Base-by-base conservation (phyloP, 2,113 vertebrate genomes). In the Barbus barbus region DNA sequence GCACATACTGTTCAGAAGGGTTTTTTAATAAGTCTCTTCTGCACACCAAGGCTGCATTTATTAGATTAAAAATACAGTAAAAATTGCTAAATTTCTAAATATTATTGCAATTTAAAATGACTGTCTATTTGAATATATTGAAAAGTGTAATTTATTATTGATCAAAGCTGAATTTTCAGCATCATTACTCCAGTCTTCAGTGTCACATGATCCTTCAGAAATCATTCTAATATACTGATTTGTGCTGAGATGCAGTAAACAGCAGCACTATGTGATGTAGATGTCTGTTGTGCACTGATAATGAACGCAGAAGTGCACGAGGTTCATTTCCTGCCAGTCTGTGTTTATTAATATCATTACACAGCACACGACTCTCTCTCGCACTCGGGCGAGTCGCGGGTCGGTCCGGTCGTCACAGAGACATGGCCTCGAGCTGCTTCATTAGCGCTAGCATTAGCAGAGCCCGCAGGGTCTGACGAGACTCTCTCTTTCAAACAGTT, bases 401-500 rank as follows among this genome's bases (percentile, higher is more conserved):
- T 65, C 69, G 4, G 44, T 60, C n/a, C 28, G 31, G 56, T 75
- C 53, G 69, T 58, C 78, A 58, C 78, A 53, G 78, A 44, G 63
- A 80, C 71, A 26, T 75, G 44, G n/a, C n/a, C n/a, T n/a, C n/a
- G n/a, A n/a, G n/a, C n/a, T n/a, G n/a, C n/a, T n/a, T n/a, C n/a
- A n/a, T n/a, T n/a, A n/a, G n/a, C n/a, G n/a, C n/a, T n/a, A n/a
- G n/a, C n/a, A n/a, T n/a, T n/a, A n/a, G n/a, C n/a, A n/a, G n/a
- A n/a, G n/a, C n/a, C n/a, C n/a, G n/a, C n/a, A n/a, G n/a, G n/a
- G n/a, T n/a, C n/a, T n/a, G n/a, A n/a, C n/a, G n/a, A n/a, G n/a
- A n/a, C n/a, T n/a, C n/a, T n/a, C n/a, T n/a, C n/a, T n/a, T n/a
- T n/a, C n/a, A n/a, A n/a, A n/a, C n/a, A n/a, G n/a, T n/a, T n/a